Percentiles rank a stretch among this genome's conserved stretches.
Evolutionary conservation across 2,797 vertebrate genomes (phyloP).

Genomic region (Lagocephalus sceleratus): DNA sequence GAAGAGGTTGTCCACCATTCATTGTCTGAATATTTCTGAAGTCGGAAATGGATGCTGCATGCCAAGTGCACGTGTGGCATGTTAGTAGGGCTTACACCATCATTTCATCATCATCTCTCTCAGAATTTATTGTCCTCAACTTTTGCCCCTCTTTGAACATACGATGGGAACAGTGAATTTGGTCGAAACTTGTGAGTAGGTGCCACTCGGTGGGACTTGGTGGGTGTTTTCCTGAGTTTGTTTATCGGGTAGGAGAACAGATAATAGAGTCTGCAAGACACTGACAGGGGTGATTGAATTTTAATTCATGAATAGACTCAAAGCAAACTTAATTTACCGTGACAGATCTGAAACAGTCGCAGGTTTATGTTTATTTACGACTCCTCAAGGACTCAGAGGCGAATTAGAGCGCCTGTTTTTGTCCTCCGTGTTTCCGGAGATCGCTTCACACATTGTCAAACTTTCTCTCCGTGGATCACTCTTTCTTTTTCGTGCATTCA

Average conservation of each 20-base stretch:
- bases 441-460: neutral
- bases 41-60: constrained; percentile 71
- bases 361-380: constrained; percentile 43
- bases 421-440: constrained; percentile 46
- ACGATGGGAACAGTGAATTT: constrained; percentile 71
- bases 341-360: constrained; percentile 39
- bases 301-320: constrained; percentile 29
- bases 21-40: constrained; percentile 53
- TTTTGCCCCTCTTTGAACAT: constrained; percentile 75
- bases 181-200: constrained; percentile 65
- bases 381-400: constrained; percentile 53
- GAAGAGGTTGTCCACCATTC: constrained; percentile 10
- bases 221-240: constrained; percentile 42
- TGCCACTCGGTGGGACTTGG: constrained; percentile 52
- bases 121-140: constrained; percentile 82
- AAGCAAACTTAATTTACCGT: constrained; percentile 23
- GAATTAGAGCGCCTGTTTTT: constrained; percentile 44
- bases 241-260: constrained; percentile 24
- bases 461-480: constrained; percentile 25
- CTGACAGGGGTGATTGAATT: constrained; percentile 17
- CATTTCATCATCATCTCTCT: constrained; percentile 83
- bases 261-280: constrained; percentile 27
- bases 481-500: constrained; percentile 31
- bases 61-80: constrained; percentile 80
- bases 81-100: constrained; percentile 83